Percentiles rank a stretch among this genome's conserved stretches.
Evolutionary conservation across 2,113 vertebrate genomes (phyloP).

Genomic region (Cyprinodon variegatus): DNA sequence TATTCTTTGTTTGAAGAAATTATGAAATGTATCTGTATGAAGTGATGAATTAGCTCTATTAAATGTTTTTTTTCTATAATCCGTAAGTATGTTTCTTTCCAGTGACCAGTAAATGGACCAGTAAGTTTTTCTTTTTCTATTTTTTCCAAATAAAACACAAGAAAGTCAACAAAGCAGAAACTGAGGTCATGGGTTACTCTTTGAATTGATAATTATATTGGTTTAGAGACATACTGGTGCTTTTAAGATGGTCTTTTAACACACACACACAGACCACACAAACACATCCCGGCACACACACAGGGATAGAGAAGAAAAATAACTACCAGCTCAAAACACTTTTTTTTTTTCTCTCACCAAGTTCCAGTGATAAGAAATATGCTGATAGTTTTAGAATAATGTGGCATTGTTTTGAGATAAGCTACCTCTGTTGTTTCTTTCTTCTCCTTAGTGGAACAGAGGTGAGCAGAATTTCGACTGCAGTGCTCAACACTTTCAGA

Average conservation of each 20-base stretch:
- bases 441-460: constrained; percentile 12
- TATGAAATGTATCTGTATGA: constrained; percentile 14
- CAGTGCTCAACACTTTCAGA: constrained; percentile 24
- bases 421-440: constrained; percentile 2
- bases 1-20: constrained; percentile 27
- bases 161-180: not conserved
- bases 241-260: not conserved
- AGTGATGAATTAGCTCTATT: not conserved
- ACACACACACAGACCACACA: not conserved
- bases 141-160: not conserved
- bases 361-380: not conserved
- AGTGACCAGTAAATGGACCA: not conserved
- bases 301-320: not conserved
- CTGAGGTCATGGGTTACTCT: constrained; percentile 4
- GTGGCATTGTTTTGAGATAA: constrained; percentile 1
- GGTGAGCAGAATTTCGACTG: constrained; percentile 23
- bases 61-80: constrained; percentile 3
- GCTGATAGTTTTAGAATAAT: constrained; percentile 12
- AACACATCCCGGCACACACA: too few species aligned
- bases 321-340: not conserved
- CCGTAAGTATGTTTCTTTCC: not conserved
- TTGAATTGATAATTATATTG: constrained; percentile 19
- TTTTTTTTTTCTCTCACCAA: not conserved
- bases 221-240: constrained; percentile 1
- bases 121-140: not conserved